Evolutionary conservation across 2,888 invertebrate genomes (phyloP), one percentile per base, ranked within the genome.

Genomic region (Sycophila texana): DNA sequence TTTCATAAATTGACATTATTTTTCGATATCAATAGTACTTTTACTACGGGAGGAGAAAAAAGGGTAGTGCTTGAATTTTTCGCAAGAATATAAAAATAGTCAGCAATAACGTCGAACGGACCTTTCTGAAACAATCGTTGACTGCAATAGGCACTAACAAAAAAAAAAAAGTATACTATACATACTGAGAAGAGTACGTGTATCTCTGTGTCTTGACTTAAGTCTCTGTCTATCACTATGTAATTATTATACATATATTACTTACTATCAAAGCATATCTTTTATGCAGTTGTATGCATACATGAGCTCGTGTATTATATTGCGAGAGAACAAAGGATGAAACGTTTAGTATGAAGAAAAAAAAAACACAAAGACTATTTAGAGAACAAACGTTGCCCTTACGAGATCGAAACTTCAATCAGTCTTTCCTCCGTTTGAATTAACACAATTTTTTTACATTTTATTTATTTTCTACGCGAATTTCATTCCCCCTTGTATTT

Each of bases 131-230:
- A 80, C 57, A 70, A 39, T 39, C 55, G 65, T 30, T 22, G 58
- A 65, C 53, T 71, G 58, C 18, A 57, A 71, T 70, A 82, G 74
- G 77, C 68, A 68, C 74, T 75, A 78, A 80, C 22, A 39, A 39
- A 39, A 39, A 39, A 39, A 39, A 39, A 39, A 39, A 39, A 58
- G 78, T 73, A 73, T 78, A 78, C 78, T 76, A 83, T 82, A 78
- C 77, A 81, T 80, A 81, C 77, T 68, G 72, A 77, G 53, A 67
- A 74, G 68, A 74, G 68, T 82, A 82, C 81, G 80, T 84, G 80
- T 83, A 83, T 74, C 77, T 84, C 74, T 85, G 83, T 85, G 83
- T 85, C 82, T 84, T 81, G 74, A 82, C 79, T 84, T 84, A 76
- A 84, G 78, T 84, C 83, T 84, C 82, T 85, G 53, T 68, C 84